Percentiles rank a stretch among this genome's conserved stretches.
These are phyloP conservation scores for Ovibos moschatus DNA, from an alignment of 2,113 vertebrate genomes.

Conservation along the genomic window DNA sequence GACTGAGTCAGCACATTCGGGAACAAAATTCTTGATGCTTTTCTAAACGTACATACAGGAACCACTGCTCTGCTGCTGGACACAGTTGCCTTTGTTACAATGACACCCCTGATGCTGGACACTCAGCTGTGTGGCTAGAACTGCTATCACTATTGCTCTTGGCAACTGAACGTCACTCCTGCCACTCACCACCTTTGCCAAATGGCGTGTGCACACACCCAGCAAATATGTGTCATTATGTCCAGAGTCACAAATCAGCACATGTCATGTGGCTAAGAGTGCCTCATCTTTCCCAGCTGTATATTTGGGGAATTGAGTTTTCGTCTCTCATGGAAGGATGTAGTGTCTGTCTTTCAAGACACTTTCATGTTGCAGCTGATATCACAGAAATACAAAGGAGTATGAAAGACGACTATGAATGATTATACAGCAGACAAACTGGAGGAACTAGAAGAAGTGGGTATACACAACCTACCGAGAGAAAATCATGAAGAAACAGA, in stretches of 20 bases:
- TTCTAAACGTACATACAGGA: neutral
- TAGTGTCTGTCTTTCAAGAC: neutral
- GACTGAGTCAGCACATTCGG: neutral
- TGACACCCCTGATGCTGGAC: neutral
- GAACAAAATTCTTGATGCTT: neutral
- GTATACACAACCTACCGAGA: neutral
- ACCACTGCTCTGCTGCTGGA: neutral
- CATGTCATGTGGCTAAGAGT: neutral
- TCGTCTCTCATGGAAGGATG: neutral
- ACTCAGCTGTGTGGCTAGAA: fast-evolving
- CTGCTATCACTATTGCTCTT: neutral
- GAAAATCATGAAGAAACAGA: neutral
- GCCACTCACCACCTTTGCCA: no score
- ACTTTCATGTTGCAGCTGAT: neutral
- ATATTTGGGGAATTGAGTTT: neutral
- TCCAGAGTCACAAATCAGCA: neutral
- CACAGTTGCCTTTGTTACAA: neutral
- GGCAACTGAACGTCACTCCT: neutral
- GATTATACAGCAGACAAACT: neutral
- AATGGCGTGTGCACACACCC: neutral
- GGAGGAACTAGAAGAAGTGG: neutral
- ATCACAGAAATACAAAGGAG: neutral
- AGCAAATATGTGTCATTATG: neutral
- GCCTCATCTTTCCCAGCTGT: neutral
- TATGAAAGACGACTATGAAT: neutral